phyloP scores from a whole-genome alignment of 2,888 invertebrate genomes.

The Molanna angustata region DNA sequence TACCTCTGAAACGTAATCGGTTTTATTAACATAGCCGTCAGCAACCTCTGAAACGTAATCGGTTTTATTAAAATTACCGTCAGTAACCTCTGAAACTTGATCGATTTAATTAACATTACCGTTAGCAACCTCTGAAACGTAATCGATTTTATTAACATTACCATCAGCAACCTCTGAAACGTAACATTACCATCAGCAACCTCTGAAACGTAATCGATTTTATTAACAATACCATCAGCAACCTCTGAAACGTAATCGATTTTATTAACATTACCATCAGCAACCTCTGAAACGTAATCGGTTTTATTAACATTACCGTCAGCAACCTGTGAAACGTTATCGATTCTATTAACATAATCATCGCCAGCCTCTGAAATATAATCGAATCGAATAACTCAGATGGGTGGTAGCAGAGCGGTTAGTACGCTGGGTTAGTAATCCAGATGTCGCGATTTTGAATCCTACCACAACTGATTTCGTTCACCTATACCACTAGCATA shows the following conservation, averaged over 20 bases:
- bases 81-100: too few species aligned
- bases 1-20: slow-evolving; percentile 64
- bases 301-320: neutral
- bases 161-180: too few species aligned
- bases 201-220: neutral
- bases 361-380: neutral
- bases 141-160: neutral
- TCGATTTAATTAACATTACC: too few species aligned
- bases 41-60: neutral
- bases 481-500: too few species aligned
- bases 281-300: neutral
- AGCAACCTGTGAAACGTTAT: too few species aligned
- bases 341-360: too few species aligned
- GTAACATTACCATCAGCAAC: too few species aligned
- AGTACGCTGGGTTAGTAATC: too few species aligned
- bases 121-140: neutral
- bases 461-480: too few species aligned
- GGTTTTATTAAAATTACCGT: neutral
- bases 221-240: slow-evolving; percentile 72
- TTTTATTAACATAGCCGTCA: neutral
- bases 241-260: slow-evolving; percentile 63
- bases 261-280: neutral
- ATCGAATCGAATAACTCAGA: neutral
- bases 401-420: too few species aligned
- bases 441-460: too few species aligned